A percentile compares a stretch with the other conserved stretches of the same genome.
Evolutionary conservation across 2,797 vertebrate species (phyloP).

Genomic region (Cuniculus paca): DNA sequence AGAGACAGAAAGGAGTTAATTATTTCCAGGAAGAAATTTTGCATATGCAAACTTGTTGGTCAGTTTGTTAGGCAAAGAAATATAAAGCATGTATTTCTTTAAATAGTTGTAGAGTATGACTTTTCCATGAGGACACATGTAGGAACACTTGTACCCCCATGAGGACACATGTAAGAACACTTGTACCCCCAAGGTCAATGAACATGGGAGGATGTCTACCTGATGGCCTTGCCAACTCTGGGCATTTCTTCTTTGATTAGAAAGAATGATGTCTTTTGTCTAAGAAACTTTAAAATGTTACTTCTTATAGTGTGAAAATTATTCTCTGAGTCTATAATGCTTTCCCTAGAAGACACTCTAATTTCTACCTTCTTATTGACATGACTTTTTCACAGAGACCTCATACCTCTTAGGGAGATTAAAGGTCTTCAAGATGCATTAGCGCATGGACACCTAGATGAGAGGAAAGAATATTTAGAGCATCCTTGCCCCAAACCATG

Average conservation of each 20-base stretch:
- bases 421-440: background rate
- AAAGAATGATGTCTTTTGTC: background rate
- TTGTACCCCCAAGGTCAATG: background rate
- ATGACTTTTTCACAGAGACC: background rate
- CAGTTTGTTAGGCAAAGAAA: background rate
- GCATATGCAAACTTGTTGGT: background rate
- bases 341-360: background rate
- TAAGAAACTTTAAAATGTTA: background rate
- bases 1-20: background rate
- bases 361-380: background rate
- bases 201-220: rapidly evolving
- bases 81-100: background rate
- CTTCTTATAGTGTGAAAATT: background rate
- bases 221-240: background rate
- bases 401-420: background rate
- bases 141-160: too few relatives aligned
- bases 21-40: background rate
- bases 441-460: too few relatives aligned
- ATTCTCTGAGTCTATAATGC: background rate
- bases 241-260: background rate
- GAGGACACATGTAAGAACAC: background rate
- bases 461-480: background rate
- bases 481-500: background rate
- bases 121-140: background rate
- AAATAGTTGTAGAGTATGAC: background rate